Conservation (phyloP, 2,113 vertebrate species). For the Crotophaga sulcirostris region DNA sequence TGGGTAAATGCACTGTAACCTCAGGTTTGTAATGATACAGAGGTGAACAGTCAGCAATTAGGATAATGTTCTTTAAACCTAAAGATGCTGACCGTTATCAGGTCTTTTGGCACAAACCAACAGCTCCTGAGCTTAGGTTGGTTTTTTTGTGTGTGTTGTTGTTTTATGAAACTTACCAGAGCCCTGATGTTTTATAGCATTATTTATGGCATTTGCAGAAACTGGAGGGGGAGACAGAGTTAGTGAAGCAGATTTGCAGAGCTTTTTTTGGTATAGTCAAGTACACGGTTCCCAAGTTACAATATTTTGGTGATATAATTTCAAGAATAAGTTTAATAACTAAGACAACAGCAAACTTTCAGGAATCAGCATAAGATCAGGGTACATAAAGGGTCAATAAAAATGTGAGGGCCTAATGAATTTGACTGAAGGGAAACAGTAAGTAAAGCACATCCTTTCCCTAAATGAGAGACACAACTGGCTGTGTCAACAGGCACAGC, state of each 20-base stretch:
- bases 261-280: not conserved
- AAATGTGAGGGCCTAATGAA: constrained; percentile 1
- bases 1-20: not conserved
- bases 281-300: not conserved
- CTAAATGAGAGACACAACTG: not conserved
- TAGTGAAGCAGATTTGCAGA: not conserved
- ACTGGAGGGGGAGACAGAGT: not conserved
- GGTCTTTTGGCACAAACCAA: not conserved
- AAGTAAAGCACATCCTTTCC: not conserved
- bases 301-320: not conserved
- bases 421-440: not conserved
- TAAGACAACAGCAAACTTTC: not conserved
- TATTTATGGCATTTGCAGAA: not conserved
- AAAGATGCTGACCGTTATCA: not conserved
- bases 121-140: not conserved
- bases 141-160: not conserved
- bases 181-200: not conserved
- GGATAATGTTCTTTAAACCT: not conserved
- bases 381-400: not conserved
- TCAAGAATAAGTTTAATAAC: not conserved
- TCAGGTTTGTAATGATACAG: not conserved
- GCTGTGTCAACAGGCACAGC: not conserved
- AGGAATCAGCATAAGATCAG: not conserved
- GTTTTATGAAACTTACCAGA: not conserved
- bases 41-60: not conserved